These are phyloP conservation scores for Littorina saxatilis DNA, from an alignment of 1,140 invertebrate species.

Conservation along the genomic window DNA sequence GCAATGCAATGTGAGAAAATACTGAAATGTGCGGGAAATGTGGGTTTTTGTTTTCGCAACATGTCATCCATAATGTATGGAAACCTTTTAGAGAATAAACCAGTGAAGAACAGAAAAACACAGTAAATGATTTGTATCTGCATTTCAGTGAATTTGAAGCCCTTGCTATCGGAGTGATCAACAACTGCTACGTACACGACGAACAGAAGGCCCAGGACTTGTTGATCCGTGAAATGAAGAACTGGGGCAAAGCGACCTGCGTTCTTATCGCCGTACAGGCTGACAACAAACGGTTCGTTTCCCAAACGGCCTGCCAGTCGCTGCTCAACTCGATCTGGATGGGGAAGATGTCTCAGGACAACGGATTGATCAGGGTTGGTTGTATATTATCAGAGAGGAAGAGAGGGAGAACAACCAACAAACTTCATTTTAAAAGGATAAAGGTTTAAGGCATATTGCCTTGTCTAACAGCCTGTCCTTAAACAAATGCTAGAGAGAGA, in stretches of 20 bases:
- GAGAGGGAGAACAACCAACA: neutral
- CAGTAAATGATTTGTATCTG: no score
- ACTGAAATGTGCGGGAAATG: no score
- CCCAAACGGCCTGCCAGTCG: slow-evolving; percentile 73
- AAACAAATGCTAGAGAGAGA: no score
- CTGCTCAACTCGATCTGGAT: slow-evolving; percentile 74
- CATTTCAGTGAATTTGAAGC: slow-evolving; percentile 68
- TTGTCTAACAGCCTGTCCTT: no score
- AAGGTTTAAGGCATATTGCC: no score
- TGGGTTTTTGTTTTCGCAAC: no score
- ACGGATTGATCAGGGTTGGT: slow-evolving; percentile 57
- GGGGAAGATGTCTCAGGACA: slow-evolving; percentile 67
- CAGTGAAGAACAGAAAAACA: no score
- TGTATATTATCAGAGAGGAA: neutral
- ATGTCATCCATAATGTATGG: no score
- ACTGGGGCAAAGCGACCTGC: slow-evolving; percentile 72
- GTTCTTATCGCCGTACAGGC: slow-evolving; percentile 71
- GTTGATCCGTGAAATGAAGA: slow-evolving; percentile 62
- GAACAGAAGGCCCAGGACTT: slow-evolving; percentile 70
- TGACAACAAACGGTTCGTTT: slow-evolving; percentile 73
- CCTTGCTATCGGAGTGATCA: slow-evolving; percentile 71
- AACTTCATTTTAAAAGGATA: no score
- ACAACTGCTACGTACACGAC: slow-evolving; percentile 71
- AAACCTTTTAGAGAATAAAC: no score
- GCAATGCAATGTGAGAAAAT: no score